Percentiles rank a stretch among this genome's conserved stretches.
These are phyloP conservation scores for Bombus sibiricus DNA, from an alignment of 1,140 invertebrate species.

Conservation along the genomic window DNA sequence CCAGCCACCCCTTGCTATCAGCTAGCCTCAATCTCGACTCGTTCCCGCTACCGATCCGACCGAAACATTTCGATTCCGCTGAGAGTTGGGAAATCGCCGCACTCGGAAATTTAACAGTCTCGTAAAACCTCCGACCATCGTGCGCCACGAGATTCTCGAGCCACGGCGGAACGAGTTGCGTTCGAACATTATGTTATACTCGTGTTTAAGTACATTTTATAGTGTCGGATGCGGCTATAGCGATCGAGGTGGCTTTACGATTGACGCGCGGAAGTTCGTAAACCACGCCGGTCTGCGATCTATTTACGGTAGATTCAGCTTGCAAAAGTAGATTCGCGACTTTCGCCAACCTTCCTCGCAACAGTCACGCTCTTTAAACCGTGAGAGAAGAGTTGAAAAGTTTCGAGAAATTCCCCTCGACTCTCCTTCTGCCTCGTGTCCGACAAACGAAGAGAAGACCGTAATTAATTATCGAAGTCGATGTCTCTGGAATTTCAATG, in stretches of 20 bases:
- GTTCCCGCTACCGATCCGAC: conserved; percentile 1
- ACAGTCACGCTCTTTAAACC: background rate
- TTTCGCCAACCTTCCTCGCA: background rate
- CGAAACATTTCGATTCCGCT: conserved; percentile 32
- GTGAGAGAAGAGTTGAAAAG: background rate
- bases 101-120: conserved; percentile 40
- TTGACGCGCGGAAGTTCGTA: background rate
- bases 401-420: background rate
- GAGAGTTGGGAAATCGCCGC: conserved; percentile 21
- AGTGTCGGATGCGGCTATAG: background rate
- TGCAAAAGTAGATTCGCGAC: background rate
- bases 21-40: conserved; percentile 38
- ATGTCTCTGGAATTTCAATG: conserved; percentile 1
- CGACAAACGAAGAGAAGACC: too few species aligned
- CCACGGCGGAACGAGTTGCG: background rate
- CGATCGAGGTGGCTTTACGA: background rate
- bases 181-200: conserved; percentile 21
- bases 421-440: too few species aligned
- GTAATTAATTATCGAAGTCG: conserved; percentile 23
- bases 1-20: background rate
- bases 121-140: conserved; percentile 19
- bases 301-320: background rate
- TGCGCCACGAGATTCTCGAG: background rate
- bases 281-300: background rate
- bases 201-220: conserved; percentile 36